phyloP scores from a whole-genome alignment of 2,888 invertebrate species.

The Willowsia nigromaculata region DNA sequence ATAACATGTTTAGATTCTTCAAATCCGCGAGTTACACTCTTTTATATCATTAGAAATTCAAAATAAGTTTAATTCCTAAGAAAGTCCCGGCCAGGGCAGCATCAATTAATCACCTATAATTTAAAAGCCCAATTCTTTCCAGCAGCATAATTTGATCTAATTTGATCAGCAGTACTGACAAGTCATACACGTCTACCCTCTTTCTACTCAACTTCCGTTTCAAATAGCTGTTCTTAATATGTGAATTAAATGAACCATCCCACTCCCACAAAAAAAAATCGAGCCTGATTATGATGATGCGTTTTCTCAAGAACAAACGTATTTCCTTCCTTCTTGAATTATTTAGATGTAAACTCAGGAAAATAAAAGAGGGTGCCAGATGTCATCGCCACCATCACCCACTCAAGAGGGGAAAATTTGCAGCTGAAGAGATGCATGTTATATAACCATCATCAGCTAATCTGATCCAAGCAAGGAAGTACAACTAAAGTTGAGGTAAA shows the following conservation, averaged over 20 bases:
- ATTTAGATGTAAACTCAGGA: conserved; percentile 52
- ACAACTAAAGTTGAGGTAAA: conserved; percentile 30
- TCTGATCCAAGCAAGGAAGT: conserved; percentile 1
- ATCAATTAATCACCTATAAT: background rate
- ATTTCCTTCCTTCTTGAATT: conserved; percentile 44
- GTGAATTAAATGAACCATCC: background rate
- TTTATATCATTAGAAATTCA: no score
- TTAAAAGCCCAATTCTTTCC: background rate
- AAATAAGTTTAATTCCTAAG: no score
- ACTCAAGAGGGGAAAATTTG: conserved; percentile 36
- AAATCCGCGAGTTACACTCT: no score
- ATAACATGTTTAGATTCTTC: no score
- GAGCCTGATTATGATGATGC: conserved; percentile 1
- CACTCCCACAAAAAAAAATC: background rate
- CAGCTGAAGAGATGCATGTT: background rate
- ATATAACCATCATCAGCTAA: conserved; percentile 33
- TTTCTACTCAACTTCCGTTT: no score
- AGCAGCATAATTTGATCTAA: background rate
- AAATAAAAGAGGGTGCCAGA: conserved; percentile 50
- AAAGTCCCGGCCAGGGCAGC: no score
- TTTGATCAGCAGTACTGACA: background rate
- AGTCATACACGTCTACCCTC: background rate
- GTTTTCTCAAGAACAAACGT: conserved; percentile 10
- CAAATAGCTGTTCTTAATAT: background rate
- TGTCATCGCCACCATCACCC: conserved; percentile 28